Percentiles rank a stretch among this genome's conserved stretches.
Evolutionary conservation across 2,888 invertebrate species (phyloP).

Genomic region (Cataglyphis livida): DNA sequence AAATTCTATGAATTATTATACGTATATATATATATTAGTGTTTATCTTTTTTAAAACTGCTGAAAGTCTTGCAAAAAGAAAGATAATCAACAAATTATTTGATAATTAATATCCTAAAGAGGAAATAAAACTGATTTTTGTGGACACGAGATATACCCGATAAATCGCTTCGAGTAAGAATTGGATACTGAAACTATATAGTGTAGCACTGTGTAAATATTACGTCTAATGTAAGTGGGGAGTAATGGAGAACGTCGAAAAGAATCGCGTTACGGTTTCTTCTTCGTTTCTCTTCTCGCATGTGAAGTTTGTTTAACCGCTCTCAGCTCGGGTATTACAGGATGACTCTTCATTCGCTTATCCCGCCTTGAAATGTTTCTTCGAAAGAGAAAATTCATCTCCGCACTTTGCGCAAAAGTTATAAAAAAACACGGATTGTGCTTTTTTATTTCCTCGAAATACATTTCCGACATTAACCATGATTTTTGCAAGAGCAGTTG

Average conservation of each 20-base stretch:
- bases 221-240: slow-evolving; percentile 51
- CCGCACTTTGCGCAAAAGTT: slow-evolving; percentile 30
- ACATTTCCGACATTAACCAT: not conserved
- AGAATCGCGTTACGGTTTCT: slow-evolving; percentile 58
- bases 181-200: slow-evolving; percentile 61
- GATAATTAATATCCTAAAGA: not conserved
- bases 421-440: not conserved
- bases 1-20: not conserved
- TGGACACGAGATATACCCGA: not conserved
- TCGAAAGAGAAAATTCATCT: slow-evolving; percentile 23
- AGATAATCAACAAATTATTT: not conserved
- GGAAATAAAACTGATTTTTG: not conserved
- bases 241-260: slow-evolving; percentile 61
- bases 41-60: not conserved
- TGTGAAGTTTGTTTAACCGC: slow-evolving; percentile 54
- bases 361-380: slow-evolving; percentile 1
- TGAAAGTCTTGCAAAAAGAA: not conserved
- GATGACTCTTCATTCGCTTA: slow-evolving; percentile 36
- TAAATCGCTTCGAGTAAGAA: not conserved
- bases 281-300: slow-evolving; percentile 26
- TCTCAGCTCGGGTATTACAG: slow-evolving; percentile 39
- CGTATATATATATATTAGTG: not conserved
- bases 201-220: slow-evolving; percentile 61
- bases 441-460: slow-evolving; percentile 9
- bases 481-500: slow-evolving; percentile 29